A percentile compares a stretch with the other conserved stretches of the same genome.
Conservation (phyloP, 2,113 vertebrate species). For the Gambusia affinis region DNA sequence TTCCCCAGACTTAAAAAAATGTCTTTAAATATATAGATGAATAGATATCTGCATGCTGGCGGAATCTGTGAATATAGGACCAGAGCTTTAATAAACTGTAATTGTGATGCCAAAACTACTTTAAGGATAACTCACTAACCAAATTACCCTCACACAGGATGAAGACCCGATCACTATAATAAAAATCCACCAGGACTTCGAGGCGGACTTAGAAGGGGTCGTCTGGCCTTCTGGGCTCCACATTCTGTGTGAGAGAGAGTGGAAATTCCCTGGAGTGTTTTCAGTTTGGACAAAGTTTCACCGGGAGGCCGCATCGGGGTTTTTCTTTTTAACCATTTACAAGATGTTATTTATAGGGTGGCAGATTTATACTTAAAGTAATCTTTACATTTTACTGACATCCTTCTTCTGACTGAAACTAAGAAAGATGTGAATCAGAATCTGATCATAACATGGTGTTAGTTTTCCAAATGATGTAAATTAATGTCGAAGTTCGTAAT, state of each 20-base stretch:
- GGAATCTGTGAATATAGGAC: not conserved
- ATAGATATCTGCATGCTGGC: not conserved
- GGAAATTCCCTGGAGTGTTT: not conserved
- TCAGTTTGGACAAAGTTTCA: no score
- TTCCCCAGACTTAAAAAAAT: constrained; percentile 24
- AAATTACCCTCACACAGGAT: not conserved
- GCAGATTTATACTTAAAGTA: no score
- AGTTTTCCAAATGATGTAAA: no score
- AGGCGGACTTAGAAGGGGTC: not conserved
- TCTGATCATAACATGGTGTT: no score
- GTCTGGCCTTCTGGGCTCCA: not conserved
- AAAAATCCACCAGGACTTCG: not conserved
- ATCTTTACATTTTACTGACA: no score
- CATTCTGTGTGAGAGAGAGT: not conserved
- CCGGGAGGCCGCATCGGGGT: no score
- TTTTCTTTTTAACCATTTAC: no score
- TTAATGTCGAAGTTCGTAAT: no score
- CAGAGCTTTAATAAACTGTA: not conserved
- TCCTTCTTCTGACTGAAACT: no score
- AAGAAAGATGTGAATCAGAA: no score
- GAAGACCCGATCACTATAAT: not conserved
- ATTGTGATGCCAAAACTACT: not conserved
- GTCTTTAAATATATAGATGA: not conserved
- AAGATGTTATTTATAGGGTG: no score
- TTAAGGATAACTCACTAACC: not conserved